Evolutionary conservation across 2,888 invertebrate genomes (phyloP).

Genomic region (Acleris literana): DNA sequence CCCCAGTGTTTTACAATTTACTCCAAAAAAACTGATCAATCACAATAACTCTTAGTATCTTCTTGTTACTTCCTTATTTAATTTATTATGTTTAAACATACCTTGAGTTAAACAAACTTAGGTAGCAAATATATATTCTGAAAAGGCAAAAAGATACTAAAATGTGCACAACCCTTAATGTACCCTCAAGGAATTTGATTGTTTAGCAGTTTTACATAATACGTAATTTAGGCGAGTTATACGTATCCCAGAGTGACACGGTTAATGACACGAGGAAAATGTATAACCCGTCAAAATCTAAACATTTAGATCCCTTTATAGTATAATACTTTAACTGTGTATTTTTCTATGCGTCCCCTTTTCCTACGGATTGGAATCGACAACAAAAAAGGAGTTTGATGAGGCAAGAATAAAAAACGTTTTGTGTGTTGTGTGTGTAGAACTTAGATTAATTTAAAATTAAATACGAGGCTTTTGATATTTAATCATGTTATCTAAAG

Average conservation of each 20-base stretch:
- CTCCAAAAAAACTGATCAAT: not conserved
- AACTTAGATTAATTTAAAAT: constrained; percentile 1
- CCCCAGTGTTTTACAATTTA: not conserved
- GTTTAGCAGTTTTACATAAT: too few species aligned
- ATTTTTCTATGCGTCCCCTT: constrained; percentile 64
- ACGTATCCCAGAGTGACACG: too few species aligned
- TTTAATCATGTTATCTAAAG: not conserved
- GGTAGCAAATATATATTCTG: not conserved
- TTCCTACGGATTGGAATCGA: constrained; percentile 54
- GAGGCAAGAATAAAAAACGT: constrained; percentile 82
- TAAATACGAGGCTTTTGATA: not conserved
- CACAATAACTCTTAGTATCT: constrained; percentile 5
- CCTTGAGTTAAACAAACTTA: not conserved
- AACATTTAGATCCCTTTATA: too few species aligned
- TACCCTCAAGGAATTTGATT: not conserved
- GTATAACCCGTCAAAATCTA: too few species aligned
- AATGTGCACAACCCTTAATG: not conserved
- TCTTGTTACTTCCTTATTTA: not conserved
- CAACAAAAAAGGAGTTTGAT: constrained; percentile 85
- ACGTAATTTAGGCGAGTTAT: too few species aligned
- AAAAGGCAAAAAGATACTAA: constrained; percentile 1
- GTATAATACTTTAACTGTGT: constrained; percentile 61
- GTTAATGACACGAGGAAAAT: too few species aligned
- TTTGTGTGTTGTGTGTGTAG: constrained; percentile 42
- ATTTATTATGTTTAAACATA: not conserved